A percentile compares a stretch with the other conserved stretches of the same genome.
These are phyloP conservation scores for Mus pahari DNA, from an alignment of 2,113 vertebrate genomes.

Conservation along the genomic window DNA sequence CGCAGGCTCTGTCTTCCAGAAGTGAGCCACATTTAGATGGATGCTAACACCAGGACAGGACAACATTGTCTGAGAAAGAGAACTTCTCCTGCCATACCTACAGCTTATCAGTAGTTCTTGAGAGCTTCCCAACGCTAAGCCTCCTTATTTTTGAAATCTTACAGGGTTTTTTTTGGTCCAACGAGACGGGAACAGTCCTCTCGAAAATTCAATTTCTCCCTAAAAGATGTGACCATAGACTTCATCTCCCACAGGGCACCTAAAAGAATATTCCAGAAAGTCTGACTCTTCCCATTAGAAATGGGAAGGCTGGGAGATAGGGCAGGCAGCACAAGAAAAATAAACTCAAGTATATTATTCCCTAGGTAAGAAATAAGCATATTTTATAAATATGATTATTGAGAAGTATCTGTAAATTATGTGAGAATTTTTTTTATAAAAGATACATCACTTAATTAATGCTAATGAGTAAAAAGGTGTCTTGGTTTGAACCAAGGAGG, in stretches of 20 bases:
- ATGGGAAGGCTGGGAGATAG: neutral
- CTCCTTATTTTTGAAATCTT: neutral
- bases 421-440: constrained; percentile 22
- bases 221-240: neutral
- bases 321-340: neutral
- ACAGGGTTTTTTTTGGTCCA: neutral
- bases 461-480: constrained; percentile 31
- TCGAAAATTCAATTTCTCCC: neutral
- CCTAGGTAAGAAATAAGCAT: neutral
- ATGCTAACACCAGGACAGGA: neutral
- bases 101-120: neutral
- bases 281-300: neutral
- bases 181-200: neutral
- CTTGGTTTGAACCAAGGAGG: neutral
- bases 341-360: neutral
- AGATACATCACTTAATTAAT: neutral
- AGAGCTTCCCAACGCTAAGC: neutral
- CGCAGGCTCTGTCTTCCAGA: neutral
- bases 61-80: neutral
- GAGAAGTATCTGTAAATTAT: constrained; percentile 16
- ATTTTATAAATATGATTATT: neutral
- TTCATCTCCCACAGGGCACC: neutral
- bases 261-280: neutral
- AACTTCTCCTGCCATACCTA: neutral
- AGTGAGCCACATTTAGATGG: neutral